A percentile compares a stretch with the other conserved stretches of the same genome.
Evolutionary conservation across 2,888 invertebrate species (phyloP).

Genomic region (Listrodromus nycthemerus): DNA sequence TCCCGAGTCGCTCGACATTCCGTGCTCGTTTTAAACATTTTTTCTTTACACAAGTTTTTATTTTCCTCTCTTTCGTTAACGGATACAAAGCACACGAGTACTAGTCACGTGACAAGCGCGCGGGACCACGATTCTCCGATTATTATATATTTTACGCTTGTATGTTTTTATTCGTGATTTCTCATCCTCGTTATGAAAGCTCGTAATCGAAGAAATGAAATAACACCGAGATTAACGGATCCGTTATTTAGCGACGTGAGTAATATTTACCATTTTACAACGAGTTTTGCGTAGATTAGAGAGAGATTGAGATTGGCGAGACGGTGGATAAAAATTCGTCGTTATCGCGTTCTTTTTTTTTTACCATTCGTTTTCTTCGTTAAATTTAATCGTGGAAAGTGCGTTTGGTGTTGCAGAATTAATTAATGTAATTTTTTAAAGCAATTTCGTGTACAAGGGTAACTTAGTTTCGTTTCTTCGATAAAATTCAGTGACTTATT

Average conservation of each 20-base stretch:
- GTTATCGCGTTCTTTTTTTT: conserved; percentile 60
- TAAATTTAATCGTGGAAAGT: conserved; percentile 31
- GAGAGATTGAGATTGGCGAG: conserved; percentile 56
- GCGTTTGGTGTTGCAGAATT: conserved; percentile 46
- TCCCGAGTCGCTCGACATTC: conserved; percentile 38
- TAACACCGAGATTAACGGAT: conserved; percentile 48
- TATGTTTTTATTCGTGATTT: background rate
- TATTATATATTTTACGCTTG: conserved; percentile 14
- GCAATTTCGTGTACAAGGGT: conserved; percentile 53
- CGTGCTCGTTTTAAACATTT: conserved; percentile 21
- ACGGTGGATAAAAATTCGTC: conserved; percentile 56
- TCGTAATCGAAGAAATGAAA: conserved; percentile 46
- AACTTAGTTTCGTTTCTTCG: conserved; percentile 52
- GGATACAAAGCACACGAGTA: conserved; percentile 46
- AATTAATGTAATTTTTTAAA: conserved; percentile 47
- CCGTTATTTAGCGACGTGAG: conserved; percentile 38
- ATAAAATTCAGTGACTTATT: conserved; percentile 61
- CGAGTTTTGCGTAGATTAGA: conserved; percentile 37
- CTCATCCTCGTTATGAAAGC: conserved; percentile 7
- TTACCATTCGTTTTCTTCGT: conserved; percentile 28
- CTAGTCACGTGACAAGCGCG: conserved; percentile 37
- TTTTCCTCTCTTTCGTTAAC: conserved; percentile 5
- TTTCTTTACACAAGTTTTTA: conserved; percentile 4
- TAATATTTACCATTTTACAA: conserved; percentile 47
- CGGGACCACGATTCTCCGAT: conserved; percentile 23